Conservation (phyloP, 2,113 vertebrate genomes). For the Menidia beryllina region DNA sequence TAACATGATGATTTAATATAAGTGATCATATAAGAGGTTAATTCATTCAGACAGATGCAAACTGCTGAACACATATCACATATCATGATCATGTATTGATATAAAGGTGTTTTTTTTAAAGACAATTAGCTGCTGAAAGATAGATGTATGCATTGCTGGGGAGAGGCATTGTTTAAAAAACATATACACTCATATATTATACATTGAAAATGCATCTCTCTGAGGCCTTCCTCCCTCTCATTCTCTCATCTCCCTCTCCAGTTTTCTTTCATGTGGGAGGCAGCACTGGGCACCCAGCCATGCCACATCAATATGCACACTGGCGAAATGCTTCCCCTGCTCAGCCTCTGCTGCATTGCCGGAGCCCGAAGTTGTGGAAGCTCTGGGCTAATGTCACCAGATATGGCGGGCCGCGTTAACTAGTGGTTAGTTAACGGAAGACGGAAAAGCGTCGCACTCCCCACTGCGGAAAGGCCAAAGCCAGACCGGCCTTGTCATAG, state of each 20-base stretch:
- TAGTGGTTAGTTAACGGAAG: conserved; percentile 62
- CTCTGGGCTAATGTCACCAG: conserved; percentile 59
- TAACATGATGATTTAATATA: conserved; percentile 9
- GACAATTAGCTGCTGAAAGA: conserved; percentile 55
- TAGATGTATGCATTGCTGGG: conserved; percentile 62
- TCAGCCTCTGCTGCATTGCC: conserved; percentile 37
- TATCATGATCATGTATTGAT: conserved; percentile 47
- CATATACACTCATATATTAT: conserved; percentile 74
- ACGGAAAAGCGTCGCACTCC: conserved; percentile 57
- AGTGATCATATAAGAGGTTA: conserved; percentile 28
- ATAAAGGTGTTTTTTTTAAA: conserved; percentile 30
- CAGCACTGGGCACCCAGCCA: conserved; percentile 80
- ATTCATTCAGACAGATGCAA: conserved; percentile 58
- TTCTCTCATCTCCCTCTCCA: conserved; percentile 55
- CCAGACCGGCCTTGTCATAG: conserved; percentile 43
- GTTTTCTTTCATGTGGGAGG: conserved; percentile 75
- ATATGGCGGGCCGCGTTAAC: conserved; percentile 66
- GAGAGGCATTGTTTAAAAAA: conserved; percentile 60
- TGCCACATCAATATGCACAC: conserved; percentile 80
- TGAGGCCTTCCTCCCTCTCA: conserved; percentile 53
- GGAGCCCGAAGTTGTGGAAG: conserved; percentile 54
- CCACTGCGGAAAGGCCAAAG: conserved; percentile 26
- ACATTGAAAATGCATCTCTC: conserved; percentile 57
- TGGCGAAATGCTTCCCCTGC: conserved; percentile 70
- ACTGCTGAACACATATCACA: conserved; percentile 6